Evolutionary conservation across 2,888 invertebrate genomes (phyloP).

Genomic region (Erebia aethiops): DNA sequence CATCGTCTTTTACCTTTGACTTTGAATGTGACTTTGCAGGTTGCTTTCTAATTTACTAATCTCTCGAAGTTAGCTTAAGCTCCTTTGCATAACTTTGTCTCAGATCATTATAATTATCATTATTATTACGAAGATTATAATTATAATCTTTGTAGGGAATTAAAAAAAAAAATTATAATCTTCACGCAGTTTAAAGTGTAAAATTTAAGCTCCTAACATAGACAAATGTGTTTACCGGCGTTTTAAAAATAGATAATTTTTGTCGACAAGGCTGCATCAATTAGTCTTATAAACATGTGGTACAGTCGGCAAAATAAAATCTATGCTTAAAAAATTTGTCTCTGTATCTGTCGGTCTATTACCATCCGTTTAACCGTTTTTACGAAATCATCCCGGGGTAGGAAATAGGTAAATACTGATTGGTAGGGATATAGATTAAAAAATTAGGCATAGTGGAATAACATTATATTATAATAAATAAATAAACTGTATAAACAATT

Average conservation of each 20-base stretch:
- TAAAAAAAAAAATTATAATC: background rate
- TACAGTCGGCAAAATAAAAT: constrained; percentile 10
- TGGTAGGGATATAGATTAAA: too few relatives aligned
- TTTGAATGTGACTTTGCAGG: too few relatives aligned
- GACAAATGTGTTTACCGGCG: constrained; percentile 26
- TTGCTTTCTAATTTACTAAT: too few relatives aligned
- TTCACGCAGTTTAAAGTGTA: background rate
- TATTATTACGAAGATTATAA: background rate
- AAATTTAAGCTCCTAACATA: constrained; percentile 12
- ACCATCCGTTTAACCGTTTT: too few relatives aligned
- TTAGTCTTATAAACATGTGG: constrained; percentile 23
- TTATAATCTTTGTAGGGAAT: background rate
- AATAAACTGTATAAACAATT: too few relatives aligned
- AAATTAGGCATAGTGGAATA: too few relatives aligned
- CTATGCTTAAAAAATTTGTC: background rate
- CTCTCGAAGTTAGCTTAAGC: background rate
- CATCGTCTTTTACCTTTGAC: too few relatives aligned
- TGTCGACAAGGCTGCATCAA: constrained; percentile 23
- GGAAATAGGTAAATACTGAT: too few relatives aligned
- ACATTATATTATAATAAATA: too few relatives aligned
- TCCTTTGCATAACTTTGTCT: background rate
- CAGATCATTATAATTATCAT: background rate
- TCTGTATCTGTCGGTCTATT: too few relatives aligned
- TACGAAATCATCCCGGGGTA: too few relatives aligned
- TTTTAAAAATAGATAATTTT: constrained; percentile 28